Conservation (phyloP, 2,888 invertebrate species). For the Cheiracanthium punctorium region DNA sequence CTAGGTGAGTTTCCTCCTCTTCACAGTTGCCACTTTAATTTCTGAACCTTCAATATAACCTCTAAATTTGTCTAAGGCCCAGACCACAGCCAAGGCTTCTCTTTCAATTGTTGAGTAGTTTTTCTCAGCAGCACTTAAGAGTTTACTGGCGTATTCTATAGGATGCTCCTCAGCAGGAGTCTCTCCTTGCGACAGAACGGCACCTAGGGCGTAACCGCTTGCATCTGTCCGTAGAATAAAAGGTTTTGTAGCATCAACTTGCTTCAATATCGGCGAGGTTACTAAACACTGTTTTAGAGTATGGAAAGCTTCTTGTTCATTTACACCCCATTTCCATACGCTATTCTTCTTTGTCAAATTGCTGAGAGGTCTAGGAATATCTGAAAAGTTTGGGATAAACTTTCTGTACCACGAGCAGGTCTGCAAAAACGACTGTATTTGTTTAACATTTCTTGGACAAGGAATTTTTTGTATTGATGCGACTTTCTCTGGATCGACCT, state of each 20-base stretch:
- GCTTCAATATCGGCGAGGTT: not conserved
- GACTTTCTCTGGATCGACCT: conserved; percentile 16
- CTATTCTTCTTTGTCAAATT: conserved; percentile 26
- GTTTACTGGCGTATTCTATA: conserved; percentile 15
- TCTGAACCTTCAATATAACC: not conserved
- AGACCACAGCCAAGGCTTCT: not conserved
- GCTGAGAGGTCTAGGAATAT: conserved; percentile 11
- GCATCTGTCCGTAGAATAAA: conserved; percentile 15
- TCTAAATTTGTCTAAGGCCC: conserved; percentile 3
- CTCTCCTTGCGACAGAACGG: not conserved
- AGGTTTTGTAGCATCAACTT: not conserved
- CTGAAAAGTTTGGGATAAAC: conserved; percentile 18
- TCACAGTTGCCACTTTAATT: not conserved
- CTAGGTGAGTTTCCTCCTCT: no score
- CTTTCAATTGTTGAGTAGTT: conserved; percentile 7
- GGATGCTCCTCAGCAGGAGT: not conserved
- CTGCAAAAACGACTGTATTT: conserved; percentile 34
- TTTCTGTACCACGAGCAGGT: conserved; percentile 18
- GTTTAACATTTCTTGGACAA: conserved; percentile 12
- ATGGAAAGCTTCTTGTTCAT: not conserved
- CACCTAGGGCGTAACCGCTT: not conserved
- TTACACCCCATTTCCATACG: not conserved
- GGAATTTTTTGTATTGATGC: not conserved
- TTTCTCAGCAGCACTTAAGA: not conserved
- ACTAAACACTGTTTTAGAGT: not conserved